Base-by-base conservation (phyloP, 92 coral and sea anemone genomes). In the Bergia sp. region DNA sequence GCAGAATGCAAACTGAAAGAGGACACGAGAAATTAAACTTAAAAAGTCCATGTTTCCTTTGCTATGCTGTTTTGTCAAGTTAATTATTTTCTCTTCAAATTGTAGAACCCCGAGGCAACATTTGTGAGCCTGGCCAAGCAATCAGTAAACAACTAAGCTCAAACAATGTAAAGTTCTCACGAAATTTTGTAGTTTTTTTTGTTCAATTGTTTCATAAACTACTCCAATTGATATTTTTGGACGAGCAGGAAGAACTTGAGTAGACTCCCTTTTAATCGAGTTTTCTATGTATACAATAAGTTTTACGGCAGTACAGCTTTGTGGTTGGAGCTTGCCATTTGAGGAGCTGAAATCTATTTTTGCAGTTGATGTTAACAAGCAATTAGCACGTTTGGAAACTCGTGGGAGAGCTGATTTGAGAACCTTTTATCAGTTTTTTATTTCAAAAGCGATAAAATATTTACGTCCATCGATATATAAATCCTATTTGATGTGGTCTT, bases 391-490 rank as follows among this genome's bases (percentile, higher is more conserved):
- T 4, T 77, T 20, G 44, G 15, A 44, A 23, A 77, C 37, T 44
- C 81, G 81, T 42, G 81, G 55, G 81, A 42, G 81, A 77, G 81
- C 58, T 49, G 58, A 49, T 79, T 79, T 78, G 23, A 78, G 64
- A 64, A 40, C 40, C 40, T 78, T 78, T 74, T 74, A 74, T 76
- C 80, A 76, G 2, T 39, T 44, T 76, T 41, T 8, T 50, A 76
- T 76, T 39, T 76, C 80, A 44, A 44, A 18, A 76, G 50, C n/a
- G 80, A 76, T 76, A 76, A 76, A 76, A 76, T 12, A 76, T 76
- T 76, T 39, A 41, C 53, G 50, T 76, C 41, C 29, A 39, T 76
- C 11, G 80, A 76, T 76, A 42, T 76, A 16, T 41, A 18, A 76
- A 5, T 39, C 7, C 53, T 38, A 16, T 41, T 20, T 61, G 29